Evolutionary conservation across 1,140 invertebrate genomes (phyloP).

Genomic region (Tenebrio molitor): DNA sequence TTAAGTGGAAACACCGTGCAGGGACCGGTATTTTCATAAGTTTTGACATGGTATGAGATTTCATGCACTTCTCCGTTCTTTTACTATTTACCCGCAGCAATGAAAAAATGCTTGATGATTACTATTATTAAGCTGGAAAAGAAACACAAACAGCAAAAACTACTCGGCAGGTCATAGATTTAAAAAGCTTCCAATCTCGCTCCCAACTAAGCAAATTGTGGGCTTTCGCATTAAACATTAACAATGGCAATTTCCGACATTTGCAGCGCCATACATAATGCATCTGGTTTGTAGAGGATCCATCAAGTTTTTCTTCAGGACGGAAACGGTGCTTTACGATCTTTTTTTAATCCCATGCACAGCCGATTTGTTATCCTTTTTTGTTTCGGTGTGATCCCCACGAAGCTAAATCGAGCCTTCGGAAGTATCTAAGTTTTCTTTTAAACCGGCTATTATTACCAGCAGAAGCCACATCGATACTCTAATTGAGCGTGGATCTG

Average conservation of each 20-base stretch:
- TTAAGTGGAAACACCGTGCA: too few relatives aligned
- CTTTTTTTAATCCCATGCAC: not conserved
- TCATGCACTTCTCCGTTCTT: too few relatives aligned
- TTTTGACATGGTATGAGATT: too few relatives aligned
- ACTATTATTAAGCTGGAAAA: too few relatives aligned
- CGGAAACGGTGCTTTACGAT: not conserved
- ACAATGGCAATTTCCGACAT: constrained; percentile 35
- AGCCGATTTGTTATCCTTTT: not conserved
- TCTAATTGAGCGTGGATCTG: constrained; percentile 12
- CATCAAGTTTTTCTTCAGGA: constrained; percentile 26
- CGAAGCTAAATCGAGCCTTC: too few relatives aligned
- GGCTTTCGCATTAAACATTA: constrained; percentile 25
- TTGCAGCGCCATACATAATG: constrained; percentile 35
- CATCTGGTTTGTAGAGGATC: constrained; percentile 20
- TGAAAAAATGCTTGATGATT: too few relatives aligned
- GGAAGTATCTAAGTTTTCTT: too few relatives aligned
- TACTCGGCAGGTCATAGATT: too few relatives aligned
- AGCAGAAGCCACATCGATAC: constrained; percentile 9
- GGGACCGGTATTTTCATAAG: too few relatives aligned
- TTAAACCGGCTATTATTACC: constrained; percentile 5
- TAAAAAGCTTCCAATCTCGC: constrained; percentile 9
- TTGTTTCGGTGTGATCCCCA: constrained; percentile 5
- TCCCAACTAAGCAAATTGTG: constrained; percentile 26
- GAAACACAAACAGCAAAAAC: too few relatives aligned
- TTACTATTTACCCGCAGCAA: too few relatives aligned